phyloP scores from a whole-genome alignment of 1,140 invertebrate genomes.

The Lepidurus couesii region DNA sequence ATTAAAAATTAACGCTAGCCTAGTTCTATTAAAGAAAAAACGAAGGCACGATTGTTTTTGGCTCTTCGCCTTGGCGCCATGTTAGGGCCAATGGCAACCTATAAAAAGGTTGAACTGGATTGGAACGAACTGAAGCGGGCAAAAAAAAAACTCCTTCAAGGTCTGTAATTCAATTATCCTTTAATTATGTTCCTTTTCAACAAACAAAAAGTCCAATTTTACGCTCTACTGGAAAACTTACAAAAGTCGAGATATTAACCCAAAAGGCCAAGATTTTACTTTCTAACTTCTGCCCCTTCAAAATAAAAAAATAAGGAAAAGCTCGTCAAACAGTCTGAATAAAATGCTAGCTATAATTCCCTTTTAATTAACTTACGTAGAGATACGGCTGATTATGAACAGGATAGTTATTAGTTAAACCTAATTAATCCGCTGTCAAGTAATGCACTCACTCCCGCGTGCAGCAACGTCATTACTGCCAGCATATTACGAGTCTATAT shows the following conservation, averaged over 20 bases:
- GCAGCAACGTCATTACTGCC: neutral
- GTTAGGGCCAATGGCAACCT: neutral
- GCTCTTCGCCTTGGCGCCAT: constrained; percentile 11
- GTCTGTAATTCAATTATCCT: constrained; percentile 14
- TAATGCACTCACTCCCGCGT: neutral
- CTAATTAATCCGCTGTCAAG: neutral
- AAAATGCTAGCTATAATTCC: no score
- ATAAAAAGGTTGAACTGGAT: neutral
- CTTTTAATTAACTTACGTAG: no score
- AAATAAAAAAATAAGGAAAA: no score
- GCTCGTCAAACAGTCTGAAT: no score
- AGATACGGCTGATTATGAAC: neutral
- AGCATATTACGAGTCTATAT: neutral
- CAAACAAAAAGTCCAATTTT: neutral
- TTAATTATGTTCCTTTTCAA: neutral
- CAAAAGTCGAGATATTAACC: neutral
- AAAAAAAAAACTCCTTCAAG: neutral
- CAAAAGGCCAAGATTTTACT: neutral
- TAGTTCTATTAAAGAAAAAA: neutral
- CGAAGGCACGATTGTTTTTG: constrained; percentile 11
- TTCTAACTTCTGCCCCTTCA: neutral
- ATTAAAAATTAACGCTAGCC: neutral
- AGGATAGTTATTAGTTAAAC: neutral
- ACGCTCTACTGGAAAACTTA: neutral
- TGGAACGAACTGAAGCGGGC: neutral